Evolutionary conservation across 2,113 vertebrate species (phyloP), one percentile per base, ranked within the genome.

Genomic region (Sprattus sprattus): DNA sequence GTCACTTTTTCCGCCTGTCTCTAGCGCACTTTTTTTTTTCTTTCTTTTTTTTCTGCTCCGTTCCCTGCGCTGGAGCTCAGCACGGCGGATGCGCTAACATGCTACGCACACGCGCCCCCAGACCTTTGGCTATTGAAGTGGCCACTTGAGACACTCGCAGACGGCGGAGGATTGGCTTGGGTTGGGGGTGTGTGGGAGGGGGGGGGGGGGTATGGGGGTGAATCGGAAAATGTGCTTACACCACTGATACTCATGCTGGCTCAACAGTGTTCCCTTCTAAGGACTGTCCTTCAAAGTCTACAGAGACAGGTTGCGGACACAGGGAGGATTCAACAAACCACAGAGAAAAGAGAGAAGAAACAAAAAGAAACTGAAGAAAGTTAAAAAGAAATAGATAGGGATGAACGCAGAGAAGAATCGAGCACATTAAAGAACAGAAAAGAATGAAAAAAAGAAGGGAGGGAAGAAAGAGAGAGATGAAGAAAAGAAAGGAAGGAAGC

Each of bases 181-280:
- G 39, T 39, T 67, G 22, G 5, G n/a, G 32, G 64, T 7, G n/a
- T 64, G 60, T 64, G 64, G 0, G 9, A 11, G 64, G 64, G 28
- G 57, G 64, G 5, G n/a, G 7, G n/a, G 22, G 9, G n/a, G 64
- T 32, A 3, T 11, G 28, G 22, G 75, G 54, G 45, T 46, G 11
- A 78, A 82, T 50, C 32, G 64, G 85, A 25, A 81, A 89, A 89
- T 86, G 32, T 86, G 85, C 85, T 89, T 86, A 86, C 88, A 83
- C 85, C 64, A 60, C 71, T 81, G 81, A n/a, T 83, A 52, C 81
- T 67, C 83, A 83, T 89, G 85, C 88, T 87, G 88, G 45, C 81
- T 87, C 50, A 10, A 87, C 85, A 89, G 81, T 87, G 28, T 88
- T 88, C 22, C 85, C 15, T 45, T 50, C 71, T 71, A 82, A 52